Conservation (phyloP, 1,140 invertebrate species). For the Leptinotarsa texana region DNA sequence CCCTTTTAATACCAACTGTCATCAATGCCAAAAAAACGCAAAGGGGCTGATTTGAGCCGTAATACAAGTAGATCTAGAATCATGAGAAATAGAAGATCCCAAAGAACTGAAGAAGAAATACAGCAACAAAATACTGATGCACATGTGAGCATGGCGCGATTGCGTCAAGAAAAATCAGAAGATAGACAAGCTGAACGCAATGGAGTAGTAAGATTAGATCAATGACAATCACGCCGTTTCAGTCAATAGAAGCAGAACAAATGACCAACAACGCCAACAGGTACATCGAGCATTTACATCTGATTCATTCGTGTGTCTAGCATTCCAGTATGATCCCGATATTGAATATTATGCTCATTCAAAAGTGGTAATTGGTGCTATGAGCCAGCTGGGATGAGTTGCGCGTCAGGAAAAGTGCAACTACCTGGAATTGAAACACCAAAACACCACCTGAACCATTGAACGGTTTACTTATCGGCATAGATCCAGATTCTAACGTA, state of each 20-base stretch:
- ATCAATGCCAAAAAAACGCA: slow-evolving; percentile 34
- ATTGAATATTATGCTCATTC: slow-evolving; percentile 53
- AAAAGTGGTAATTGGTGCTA: slow-evolving; percentile 51
- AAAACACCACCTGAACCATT: slow-evolving; percentile 45
- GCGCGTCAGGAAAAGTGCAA: slow-evolving; percentile 40
- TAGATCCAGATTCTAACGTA: slow-evolving; percentile 38
- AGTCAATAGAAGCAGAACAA: slow-evolving; percentile 44
- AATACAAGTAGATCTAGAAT: not conserved
- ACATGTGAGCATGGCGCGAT: slow-evolving; percentile 42
- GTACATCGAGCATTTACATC: slow-evolving; percentile 51
- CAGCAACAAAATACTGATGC: slow-evolving; percentile 43
- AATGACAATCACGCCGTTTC: slow-evolving; percentile 37
- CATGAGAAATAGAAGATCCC: slow-evolving; percentile 39
- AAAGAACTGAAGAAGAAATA: slow-evolving; percentile 43
- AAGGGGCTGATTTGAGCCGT: slow-evolving; percentile 27
- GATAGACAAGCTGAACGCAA: slow-evolving; percentile 42
- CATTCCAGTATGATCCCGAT: slow-evolving; percentile 53
- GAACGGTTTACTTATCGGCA: slow-evolving; percentile 39
- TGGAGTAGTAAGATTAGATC: slow-evolving; percentile 38
- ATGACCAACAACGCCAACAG: slow-evolving; percentile 50
- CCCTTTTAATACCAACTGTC: not conserved
- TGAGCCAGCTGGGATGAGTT: slow-evolving; percentile 40
- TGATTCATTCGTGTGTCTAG: slow-evolving; percentile 52
- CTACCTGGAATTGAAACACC: slow-evolving; percentile 42
- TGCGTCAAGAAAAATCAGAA: slow-evolving; percentile 37